Evolutionary conservation across 2,113 vertebrate species (phyloP).

Genomic region (Microcebus lehilahytsara): DNA sequence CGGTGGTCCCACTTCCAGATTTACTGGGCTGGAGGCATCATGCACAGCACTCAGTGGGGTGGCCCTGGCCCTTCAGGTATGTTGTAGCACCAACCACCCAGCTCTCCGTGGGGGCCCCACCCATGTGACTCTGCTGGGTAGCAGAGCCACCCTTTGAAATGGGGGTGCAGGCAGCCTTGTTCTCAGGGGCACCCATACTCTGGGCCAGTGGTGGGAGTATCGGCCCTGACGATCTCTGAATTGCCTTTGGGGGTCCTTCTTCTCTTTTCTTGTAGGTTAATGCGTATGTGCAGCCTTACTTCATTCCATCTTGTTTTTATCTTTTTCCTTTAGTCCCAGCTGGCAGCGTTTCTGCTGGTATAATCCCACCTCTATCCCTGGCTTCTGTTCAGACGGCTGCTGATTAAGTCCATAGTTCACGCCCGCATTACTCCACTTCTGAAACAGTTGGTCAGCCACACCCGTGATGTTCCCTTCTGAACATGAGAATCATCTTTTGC

Average conservation of each 20-base stretch:
- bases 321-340: neutral
- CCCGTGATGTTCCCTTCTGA: neutral
- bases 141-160: neutral
- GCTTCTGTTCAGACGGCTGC: neutral
- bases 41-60: neutral
- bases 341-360: neutral
- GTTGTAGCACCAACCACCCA: neutral
- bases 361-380: neutral
- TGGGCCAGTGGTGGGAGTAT: neutral
- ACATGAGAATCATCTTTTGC: neutral
- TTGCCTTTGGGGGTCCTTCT: neutral
- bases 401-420: neutral
- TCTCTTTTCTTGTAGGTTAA: neutral
- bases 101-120: neutral
- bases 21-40: neutral
- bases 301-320: neutral
- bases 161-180: too few relatives aligned
- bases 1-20: neutral
- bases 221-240: neutral
- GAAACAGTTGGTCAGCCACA: neutral
- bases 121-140: neutral
- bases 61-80: neutral
- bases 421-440: neutral
- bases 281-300: too few relatives aligned
- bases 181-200: neutral